Base-by-base conservation (phyloP, 2,113 vertebrate genomes). In the Pterophyllum scalare region DNA sequence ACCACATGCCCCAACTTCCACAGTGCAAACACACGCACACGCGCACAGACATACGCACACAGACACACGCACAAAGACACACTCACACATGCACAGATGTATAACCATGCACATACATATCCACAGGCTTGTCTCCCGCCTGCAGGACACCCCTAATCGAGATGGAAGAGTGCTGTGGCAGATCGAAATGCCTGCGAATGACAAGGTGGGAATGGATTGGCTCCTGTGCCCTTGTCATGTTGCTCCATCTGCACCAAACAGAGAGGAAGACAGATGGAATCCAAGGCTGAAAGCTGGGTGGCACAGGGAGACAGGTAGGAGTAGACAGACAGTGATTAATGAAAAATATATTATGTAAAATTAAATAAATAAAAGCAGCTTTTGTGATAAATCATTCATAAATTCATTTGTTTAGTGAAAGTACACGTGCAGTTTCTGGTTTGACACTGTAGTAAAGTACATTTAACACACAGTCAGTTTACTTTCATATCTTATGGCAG, bases 131-230 rank as follows among this genome's bases (percentile, higher is more conserved):
- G 83, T 93, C 57, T 94, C 77, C 95, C 70, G 59, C 90, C 80
- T 89, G 97, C 94, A 93, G 79, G 28, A 60, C 92, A 96, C 87
- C 58, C 95, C 96, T 93, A 94, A 96, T 91, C 72, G 96, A 95
- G 97, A 98, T 93, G 97, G 97, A 85, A 88, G 92, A 93, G 87
- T 70, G 43, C 87, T 76, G 78, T 82, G 93, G 90, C 92, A 91
- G 92, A 94, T 94, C 90, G 89, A 95, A 94, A 90, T 76, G 87
- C 89, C 89, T 88, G 88, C 89, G 91, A 91, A 94, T 94, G 95
- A 95, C 94, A 94, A 93, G 93, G 90, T 92, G 88, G 88, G 83
- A 92, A 93, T 91, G 90, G 91, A 94, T 93, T 91, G 93, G 94
- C 91, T 92, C 81, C 91, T 24, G 54, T 93, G 93, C 91, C 92